Evolutionary conservation across 2,113 vertebrate species (phyloP), one percentile per base, ranked within the genome.

Genomic region (Sciurus niger): DNA sequence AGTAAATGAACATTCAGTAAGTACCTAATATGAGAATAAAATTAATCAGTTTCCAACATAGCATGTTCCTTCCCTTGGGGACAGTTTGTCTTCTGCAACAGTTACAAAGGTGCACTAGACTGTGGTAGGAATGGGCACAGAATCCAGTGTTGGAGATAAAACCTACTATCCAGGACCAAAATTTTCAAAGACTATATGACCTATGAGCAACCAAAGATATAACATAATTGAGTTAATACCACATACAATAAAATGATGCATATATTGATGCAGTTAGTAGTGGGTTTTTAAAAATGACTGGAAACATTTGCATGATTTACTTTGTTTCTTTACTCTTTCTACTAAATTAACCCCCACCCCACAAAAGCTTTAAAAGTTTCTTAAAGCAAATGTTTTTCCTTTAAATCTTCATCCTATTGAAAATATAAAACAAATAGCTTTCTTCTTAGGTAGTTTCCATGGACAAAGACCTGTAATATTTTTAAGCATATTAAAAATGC

Each of bases 21-120:
- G 13, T 30, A 73, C 28, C 46, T 86, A 94, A 87, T 24, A 34
- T 89, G 84, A 88, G 24, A 80, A 76, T 77, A 60, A 92, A 92
- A 68, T 8, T 58, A 11, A 74, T 4, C 73, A 37, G 8, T 76
- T 85, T 95, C 30, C 48, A 73, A 34, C n/a, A 17, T 6, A 86
- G 30, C 3, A 37, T 8, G 7, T 18, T 89, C 20, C 53, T 87
- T 93, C 6, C 6, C 25, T 67, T 11, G 70, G 68, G 30, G 2
- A 55, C 28, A 65, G 4, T 14, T 53, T 5, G 37, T 13, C 70
- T 78, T 17, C 55, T 90, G 92, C 80, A 87, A 1, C 8, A 14
- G 9, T 79, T 80, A 48, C 13, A 51, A 20, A 32, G 40, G 14
- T 48, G 4, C 16, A 9, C 40, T 2, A 32, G 37, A 24, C 30